Evolutionary conservation across 2,888 invertebrate genomes (phyloP), one percentile per base, ranked within the genome.

Genomic region (Drosophila ezoana): DNA sequence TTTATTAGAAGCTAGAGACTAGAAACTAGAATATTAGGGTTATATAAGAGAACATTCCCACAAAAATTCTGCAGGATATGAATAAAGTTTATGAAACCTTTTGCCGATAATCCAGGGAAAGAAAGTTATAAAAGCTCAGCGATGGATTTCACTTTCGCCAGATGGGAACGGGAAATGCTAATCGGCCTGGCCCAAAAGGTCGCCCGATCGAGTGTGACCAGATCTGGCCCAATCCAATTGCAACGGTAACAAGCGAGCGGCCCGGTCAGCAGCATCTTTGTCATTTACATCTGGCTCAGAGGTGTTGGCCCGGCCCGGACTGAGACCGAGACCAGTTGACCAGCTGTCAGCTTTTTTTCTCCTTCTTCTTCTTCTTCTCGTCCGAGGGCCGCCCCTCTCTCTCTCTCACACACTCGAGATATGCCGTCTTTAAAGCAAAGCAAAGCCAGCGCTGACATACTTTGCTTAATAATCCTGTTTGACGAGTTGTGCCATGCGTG

Each of bases 381-480:
- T 41, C 68, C 47, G 69, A 67, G 66, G 79, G 67, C 62, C 64
- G 59, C 45, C 60, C 60, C 77, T 61, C 52, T 49, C n/a, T n/a
- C n/a, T n/a, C n/a, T n/a, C n/a, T n/a, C n/a, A n/a, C n/a, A n/a
- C 61, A 41, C 57, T 41, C 33, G 53, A 54, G 54, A 8, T 40
- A 8, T 40, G 59, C 45, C 43, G 71, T 74, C 76, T 70, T 72
- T 60, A 64, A 75, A 76, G 76, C 67, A 67, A 23, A 18, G 18
- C 18, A 1, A 75, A 75, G 65, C 73, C 72, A 75, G 67, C 61
- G 76, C 77, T 88, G 85, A 87, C 89, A 87, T 89, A 90, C 83
- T 90, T 89, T 79, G 83, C 80, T 80, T 87, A 85, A 88, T 90
- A 89, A 90, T 89, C 91, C 88, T 79, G 90, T 90, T 89, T 88